Evolutionary conservation across 2,113 vertebrate species (phyloP).

Genomic region (Acanthisitta chloris): DNA sequence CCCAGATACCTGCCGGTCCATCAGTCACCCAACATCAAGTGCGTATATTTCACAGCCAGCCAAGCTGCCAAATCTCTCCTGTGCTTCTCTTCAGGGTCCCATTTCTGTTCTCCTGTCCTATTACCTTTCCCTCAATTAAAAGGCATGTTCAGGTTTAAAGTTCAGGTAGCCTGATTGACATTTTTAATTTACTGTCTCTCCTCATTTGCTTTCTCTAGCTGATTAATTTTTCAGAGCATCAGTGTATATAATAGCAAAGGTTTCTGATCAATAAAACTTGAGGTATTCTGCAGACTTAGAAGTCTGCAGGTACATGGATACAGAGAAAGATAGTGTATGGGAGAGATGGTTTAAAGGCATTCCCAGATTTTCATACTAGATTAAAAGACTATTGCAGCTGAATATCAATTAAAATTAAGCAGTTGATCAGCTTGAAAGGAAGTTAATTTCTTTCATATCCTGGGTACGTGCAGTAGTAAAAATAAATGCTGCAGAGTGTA

Average conservation of each 20-base stretch:
- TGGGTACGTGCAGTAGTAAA: background rate
- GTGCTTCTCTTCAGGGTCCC: background rate
- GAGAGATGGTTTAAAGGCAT: background rate
- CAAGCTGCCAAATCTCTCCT: background rate
- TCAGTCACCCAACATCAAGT: constrained; percentile 78
- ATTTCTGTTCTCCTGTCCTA: fast-evolving
- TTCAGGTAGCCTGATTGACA: background rate
- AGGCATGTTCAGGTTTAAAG: background rate
- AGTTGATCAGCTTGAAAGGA: background rate
- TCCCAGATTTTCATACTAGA: background rate
- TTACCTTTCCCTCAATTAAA: background rate
- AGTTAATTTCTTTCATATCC: background rate
- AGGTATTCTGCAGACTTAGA: background rate
- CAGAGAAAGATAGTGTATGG: background rate
- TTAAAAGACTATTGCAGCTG: background rate
- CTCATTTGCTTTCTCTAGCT: background rate
- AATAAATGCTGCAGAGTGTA: background rate
- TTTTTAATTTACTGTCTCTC: background rate
- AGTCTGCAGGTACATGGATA: background rate
- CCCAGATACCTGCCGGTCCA: constrained; percentile 75
- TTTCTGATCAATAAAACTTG: background rate
- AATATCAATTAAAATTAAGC: background rate
- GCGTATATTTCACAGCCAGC: constrained; percentile 6
- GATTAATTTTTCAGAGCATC: background rate
- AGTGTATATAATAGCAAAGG: background rate